Evolutionary conservation across 2,888 invertebrate genomes (phyloP), one percentile per base, ranked within the genome.

Genomic region (Brachynemurus nebulosus): DNA sequence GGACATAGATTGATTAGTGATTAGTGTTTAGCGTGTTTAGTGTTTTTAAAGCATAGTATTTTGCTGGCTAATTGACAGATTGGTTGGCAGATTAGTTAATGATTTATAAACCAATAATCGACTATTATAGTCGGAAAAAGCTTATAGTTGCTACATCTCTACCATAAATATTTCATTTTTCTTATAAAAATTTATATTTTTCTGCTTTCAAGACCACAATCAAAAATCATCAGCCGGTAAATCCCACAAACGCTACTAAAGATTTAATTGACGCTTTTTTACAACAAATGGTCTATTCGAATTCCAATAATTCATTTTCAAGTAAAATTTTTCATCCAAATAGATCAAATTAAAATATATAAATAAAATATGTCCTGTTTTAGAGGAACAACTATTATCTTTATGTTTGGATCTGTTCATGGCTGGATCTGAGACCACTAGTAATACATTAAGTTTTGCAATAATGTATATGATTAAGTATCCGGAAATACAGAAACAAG

Each of bases 351-450:
- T 45, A 67, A 52, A 65, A 66, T 33, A 59, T 69, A 4, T 63
- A 66, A 57, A 65, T 68, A 4, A 11, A 16, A 12, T 11, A 16
- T 40, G 11, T 3, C 40, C 4, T 40, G 14, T 16, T 33, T 30
- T 14, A 4, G 30, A n/a, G n/a, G 59, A 64, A 40, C 65, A 65
- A 51, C 48, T 65, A 11, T 53, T 63, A 45, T 58, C 63, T 1
- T 33, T 79, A 2, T 78, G 79, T 53, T 57, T 78, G 53, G 81
- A 82, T 54, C 61, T 82, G 45, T 71, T 82, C 19, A 72, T 80
- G 63, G 81, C 79, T 5, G 81, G 81, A 1, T 70, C 76, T 40
- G 80, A 82, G 59, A 82, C 81, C 0, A 80, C 79, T 1, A 74
- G 73, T 49, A 78, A 77, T 54, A 75, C 78, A 0, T 62, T 77